Conservation (phyloP, 2,797 vertebrate genomes). For the Eremophila alpestris region DNA sequence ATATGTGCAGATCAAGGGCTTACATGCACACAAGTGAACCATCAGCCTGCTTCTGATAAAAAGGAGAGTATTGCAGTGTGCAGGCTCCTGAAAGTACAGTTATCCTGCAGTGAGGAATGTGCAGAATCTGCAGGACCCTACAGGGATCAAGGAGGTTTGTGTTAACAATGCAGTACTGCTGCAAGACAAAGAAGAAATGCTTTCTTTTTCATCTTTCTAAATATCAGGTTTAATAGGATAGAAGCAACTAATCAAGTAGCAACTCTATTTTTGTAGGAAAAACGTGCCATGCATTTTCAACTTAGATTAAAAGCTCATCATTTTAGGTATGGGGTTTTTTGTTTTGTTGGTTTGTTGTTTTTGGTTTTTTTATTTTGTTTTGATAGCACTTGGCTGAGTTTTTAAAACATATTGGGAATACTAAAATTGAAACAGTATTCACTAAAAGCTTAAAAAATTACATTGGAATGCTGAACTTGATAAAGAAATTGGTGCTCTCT, state of each 20-base stretch:
- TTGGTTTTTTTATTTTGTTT: too few relatives aligned
- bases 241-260: not conserved
- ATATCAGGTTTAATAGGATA: not conserved
- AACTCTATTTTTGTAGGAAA: not conserved
- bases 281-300: not conserved
- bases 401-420: not conserved
- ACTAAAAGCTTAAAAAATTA: not conserved
- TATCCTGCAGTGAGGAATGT: constrained; percentile 53
- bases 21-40: not conserved
- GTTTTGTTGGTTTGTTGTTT: not conserved
- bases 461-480: not conserved
- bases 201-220: constrained; percentile 19
- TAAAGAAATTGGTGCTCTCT: not conserved
- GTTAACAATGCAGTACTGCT: not conserved
- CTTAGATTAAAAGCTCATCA: not conserved
- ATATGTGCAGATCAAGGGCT: constrained; percentile 5
- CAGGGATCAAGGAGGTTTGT: constrained; percentile 33
- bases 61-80: not conserved
- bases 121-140: constrained; percentile 59
- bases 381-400: not conserved
- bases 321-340: not conserved
- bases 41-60: constrained; percentile 20
- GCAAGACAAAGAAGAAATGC: not conserved
- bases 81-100: not conserved
- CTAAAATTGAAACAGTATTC: not conserved